phyloP scores from a whole-genome alignment of 2,113 vertebrate genomes.

The Eulemur macaco region DNA sequence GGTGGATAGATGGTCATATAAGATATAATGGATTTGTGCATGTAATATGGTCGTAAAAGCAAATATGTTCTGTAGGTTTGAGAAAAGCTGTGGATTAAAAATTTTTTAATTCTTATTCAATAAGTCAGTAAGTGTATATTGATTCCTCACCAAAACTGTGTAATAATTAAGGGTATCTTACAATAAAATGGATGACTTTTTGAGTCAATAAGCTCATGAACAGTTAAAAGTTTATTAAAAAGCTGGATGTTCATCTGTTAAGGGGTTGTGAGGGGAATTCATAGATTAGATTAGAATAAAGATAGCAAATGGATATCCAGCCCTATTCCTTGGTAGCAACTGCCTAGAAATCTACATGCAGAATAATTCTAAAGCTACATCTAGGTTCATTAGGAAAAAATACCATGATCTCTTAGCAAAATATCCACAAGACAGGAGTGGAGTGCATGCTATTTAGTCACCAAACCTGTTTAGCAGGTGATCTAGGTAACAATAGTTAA shows the following conservation, averaged over 20 bases:
- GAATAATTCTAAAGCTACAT: neutral
- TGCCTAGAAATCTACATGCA: neutral
- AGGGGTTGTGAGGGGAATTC: neutral
- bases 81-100: neutral
- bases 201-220: neutral
- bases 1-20: neutral
- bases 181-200: neutral
- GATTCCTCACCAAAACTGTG: neutral
- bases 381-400: neutral
- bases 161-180: neutral
- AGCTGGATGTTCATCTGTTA: neutral
- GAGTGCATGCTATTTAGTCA: neutral
- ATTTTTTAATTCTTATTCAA: neutral
- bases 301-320: neutral
- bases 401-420: neutral
- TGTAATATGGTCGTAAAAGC: neutral
- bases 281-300: neutral
- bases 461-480: conserved; percentile 41
- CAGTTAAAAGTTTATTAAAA: neutral
- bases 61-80: conserved; percentile 20
- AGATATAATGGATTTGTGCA: neutral
- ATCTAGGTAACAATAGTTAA: conserved; percentile 16
- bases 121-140: neutral
- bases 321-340: neutral
- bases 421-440: neutral